Base-by-base conservation (phyloP, 1,140 invertebrate species). In the Drosophila quadrilineata region DNA sequence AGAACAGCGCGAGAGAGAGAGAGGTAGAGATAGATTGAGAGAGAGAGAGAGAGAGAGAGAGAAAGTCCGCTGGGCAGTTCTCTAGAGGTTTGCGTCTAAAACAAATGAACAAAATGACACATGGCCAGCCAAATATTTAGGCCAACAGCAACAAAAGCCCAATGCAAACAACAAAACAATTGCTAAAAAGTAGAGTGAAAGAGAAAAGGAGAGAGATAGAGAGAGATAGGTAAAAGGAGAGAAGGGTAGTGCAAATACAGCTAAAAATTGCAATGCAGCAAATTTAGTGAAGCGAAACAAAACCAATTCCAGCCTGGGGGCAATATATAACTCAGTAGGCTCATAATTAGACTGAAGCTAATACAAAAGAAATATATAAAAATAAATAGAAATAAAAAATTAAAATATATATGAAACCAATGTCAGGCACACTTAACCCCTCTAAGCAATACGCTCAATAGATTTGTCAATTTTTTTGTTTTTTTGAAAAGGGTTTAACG, bases 31-130 rank as follows among this genome's bases (percentile, higher is more conserved):
- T n/a, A n/a, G n/a, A n/a, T n/a, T n/a, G n/a, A n/a, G n/a, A n/a
- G n/a, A n/a, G n/a, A n/a, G n/a, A 8, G 16, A 2, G 26, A 28
- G 43, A 14, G 12, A 21, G 31, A 43, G 33, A 38, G 43, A 36
- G 17, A 14, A 16, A 10, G 3, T 26, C 14, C 3, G 28, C 10
- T 19, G 45, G 57, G 72, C 56, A 56, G 58, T 72, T 46, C 46
- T 64, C 64, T 56, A 56, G 69, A 64, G 53, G 59, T 49, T 85
- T 85, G 74, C n/a, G n/a, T 71, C 79, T 54, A 77, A 84, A 84
- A 85, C 79, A 85, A 84, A 84, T 85, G 79, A 79, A 60, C 79
- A 77, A 85, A 85, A 84, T 85, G 79, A 85, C 74, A 85, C 79
- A 85, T 76, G 77, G 67, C 64, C 16, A 28, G 16, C 35, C 22